Base-by-base conservation (phyloP, 2,113 vertebrate species). In the Cryptotis parvus region DNA sequence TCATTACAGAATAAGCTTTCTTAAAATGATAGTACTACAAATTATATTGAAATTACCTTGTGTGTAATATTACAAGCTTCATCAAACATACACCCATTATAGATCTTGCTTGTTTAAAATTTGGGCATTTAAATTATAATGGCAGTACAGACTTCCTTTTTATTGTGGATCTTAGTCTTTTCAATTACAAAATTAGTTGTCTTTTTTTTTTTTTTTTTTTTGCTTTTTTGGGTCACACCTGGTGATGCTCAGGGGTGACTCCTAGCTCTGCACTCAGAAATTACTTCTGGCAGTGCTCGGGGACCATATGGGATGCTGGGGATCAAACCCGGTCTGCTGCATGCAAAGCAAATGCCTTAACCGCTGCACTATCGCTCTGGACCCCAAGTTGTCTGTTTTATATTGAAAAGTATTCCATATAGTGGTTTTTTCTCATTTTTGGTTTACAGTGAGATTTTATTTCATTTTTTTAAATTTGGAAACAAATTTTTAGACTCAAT, bases 131-230 rank as follows among this genome's bases (percentile, higher is more conserved):
- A 55, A 73, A 69, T 22, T 66, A 31, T 39, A 55, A 35, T 61
- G 6, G 15, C 37, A 61, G 18, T 61, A 70, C 63, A 18, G 1
- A 15, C 35, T 22, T 43, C 8, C 39, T 77, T 75, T 24, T 69
- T 20, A 81, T 29, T 63, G 1, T 52, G 9, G 29, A 33, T 45
- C 73, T 49, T 73, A 78, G 45, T 29, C 5, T 77, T 79, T 77
- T 88, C 61, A 2, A 52, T 85, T 92, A 45, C 8, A 90, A 91
- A 89, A 92, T 69, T n/a, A 86, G 3, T 45, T 73, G 43, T 43
- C 52, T 74, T 39, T 41, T 41, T 90, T 66, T 63, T 24, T 63
- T 18, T n/a, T n/a, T n/a, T n/a, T n/a, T n/a, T n/a, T n/a, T n/a
- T n/a, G n/a, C n/a, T n/a, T n/a, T n/a, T n/a, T n/a, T n/a, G n/a